Conservation (phyloP, 2,797 vertebrate genomes). For the Premnoplex brunnescens region DNA sequence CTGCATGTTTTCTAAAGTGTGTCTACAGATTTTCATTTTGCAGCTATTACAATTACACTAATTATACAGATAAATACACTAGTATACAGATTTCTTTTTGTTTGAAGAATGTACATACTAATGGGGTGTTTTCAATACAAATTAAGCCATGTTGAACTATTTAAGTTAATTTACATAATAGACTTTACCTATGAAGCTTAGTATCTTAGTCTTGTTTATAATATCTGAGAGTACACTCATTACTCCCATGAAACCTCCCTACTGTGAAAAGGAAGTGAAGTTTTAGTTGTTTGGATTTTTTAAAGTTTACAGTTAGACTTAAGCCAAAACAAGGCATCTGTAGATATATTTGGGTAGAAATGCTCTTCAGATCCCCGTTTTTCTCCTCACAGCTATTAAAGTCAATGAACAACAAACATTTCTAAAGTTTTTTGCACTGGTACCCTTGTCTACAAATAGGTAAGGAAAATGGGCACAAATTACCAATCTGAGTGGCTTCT, state of each 20-base stretch:
- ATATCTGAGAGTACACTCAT: not conserved
- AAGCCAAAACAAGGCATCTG: not conserved
- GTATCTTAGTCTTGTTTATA: conserved; percentile 6
- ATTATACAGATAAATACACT: conserved; percentile 25
- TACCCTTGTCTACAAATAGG: not conserved
- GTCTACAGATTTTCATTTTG: conserved; percentile 27
- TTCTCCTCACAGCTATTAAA: not conserved
- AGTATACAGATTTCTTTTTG: conserved; percentile 13
- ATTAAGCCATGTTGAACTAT: conserved; percentile 23
- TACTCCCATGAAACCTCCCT: not conserved
- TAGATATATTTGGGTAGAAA: not conserved
- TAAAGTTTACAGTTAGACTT: not conserved
- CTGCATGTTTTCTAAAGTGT: not conserved
- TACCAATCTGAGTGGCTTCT: not conserved
- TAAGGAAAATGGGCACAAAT: not conserved
- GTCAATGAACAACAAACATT: not conserved
- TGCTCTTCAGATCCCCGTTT: not conserved
- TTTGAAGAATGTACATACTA: conserved; percentile 25
- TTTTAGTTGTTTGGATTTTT: conserved; percentile 3
- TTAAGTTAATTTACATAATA: conserved; percentile 30
- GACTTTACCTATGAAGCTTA: conserved; percentile 4
- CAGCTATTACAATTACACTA: conserved; percentile 27
- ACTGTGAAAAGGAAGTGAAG: not conserved
- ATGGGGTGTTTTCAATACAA: conserved; percentile 20
- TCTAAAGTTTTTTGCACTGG: not conserved